Base-by-base conservation (phyloP, 2,888 invertebrate species). In the Automeris io region DNA sequence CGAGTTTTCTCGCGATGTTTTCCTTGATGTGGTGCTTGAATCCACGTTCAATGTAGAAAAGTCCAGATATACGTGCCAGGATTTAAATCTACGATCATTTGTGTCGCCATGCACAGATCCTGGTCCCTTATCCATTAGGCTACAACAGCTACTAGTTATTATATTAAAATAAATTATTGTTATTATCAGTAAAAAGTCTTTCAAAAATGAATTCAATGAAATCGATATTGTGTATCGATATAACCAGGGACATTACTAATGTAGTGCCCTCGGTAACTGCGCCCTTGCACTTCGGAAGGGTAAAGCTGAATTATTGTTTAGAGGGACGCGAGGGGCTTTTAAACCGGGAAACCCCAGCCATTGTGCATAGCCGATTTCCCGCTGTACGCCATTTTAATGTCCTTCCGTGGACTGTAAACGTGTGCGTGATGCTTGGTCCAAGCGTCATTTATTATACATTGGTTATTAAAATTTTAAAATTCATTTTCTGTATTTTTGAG, bases 261-360 rank as follows among this genome's bases (percentile, higher is more conserved):
- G 29, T 40, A 45, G 46, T 68, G 74, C 78, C 81, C 79, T 70
- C 73, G 46, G 67, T 78, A 73, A 83, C 76, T 81, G 83, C 81
- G 85, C 85, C 86, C 85, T 86, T 85, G 85, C 86, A 85, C 86
- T 85, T 83, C 76, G 79, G 77, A 78, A 80, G 85, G 85, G 85
- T 83, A 74, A 81, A 82, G 75, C 76, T 85, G 82, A 86, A 85
- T 86, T 86, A 86, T 86, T 83, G 86, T 85, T 82, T 79, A 80
- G 73, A 74, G 75, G 79, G 71, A 66, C 50, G 51, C 57, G 62
- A 62, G 68, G 51, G 54, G 60, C 73, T 78, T 83, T 83, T 82
- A 83, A 85, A 81, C 72, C 77, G 83, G 87, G 83, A 85, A 87
- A 85, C 85, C 82, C 86, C 79, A 71, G 70, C 70, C 70, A 79